A percentile compares a stretch with the other conserved stretches of the same genome.
These are phyloP conservation scores for Champsocephalus gunnari DNA, from an alignment of 2,797 vertebrate genomes.

Conservation along the genomic window DNA sequence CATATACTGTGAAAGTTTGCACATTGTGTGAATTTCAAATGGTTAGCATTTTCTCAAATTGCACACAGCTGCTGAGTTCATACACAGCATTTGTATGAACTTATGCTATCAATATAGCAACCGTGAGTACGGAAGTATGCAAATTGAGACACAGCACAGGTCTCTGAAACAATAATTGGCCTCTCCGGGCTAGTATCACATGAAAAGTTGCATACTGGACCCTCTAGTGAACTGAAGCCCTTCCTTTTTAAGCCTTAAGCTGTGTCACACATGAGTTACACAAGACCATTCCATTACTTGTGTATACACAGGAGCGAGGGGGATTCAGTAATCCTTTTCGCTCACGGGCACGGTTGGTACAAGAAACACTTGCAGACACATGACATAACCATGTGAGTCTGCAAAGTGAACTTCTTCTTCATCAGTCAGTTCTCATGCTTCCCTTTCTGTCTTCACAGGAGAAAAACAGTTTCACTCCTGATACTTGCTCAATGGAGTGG, in stretches of 20 bases:
- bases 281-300: conserved; percentile 3
- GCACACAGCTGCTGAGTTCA: too few relatives aligned
- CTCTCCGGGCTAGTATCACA: not conserved
- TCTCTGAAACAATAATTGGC: not conserved
- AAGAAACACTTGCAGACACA: conserved; percentile 32
- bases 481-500: conserved; percentile 26
- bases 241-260: conserved; percentile 15
- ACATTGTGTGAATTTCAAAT: too few relatives aligned
- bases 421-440: conserved; percentile 22
- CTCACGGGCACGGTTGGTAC: conserved; percentile 1
- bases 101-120: too few relatives aligned
- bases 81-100: too few relatives aligned
- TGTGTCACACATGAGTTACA: conserved; percentile 27
- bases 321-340: conserved; percentile 1
- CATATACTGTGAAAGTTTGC: too few relatives aligned
- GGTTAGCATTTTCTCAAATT: too few relatives aligned
- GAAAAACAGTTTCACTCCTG: conserved; percentile 8
- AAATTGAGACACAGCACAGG: too few relatives aligned
- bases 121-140: too few relatives aligned
- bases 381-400: conserved; percentile 55
- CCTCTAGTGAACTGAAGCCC: not conserved
- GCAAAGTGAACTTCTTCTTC: conserved; percentile 9
- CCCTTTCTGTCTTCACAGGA: conserved; percentile 1
- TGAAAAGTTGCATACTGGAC: not conserved
- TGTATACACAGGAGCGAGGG: not conserved